These are phyloP conservation scores for Lordiphosa andalusiaca DNA, from an alignment of 2,888 invertebrate genomes.

Conservation along the genomic window DNA sequence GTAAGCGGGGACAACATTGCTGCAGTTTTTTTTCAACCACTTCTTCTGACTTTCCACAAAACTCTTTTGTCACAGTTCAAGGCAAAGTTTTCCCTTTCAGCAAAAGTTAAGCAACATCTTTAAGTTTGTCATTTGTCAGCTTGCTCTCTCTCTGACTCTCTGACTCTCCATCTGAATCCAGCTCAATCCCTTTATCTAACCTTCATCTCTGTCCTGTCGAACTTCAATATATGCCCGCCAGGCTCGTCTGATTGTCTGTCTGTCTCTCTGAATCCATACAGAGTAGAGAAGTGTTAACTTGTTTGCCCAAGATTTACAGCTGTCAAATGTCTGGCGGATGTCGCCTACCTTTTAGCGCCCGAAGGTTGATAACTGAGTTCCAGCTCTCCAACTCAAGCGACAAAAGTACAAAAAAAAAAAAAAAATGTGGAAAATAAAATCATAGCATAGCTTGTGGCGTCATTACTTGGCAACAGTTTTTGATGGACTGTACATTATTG, in stretches of 20 bases:
- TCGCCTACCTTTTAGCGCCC: slow-evolving; percentile 21
- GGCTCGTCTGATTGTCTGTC: slow-evolving; percentile 49
- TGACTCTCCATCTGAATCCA: neutral
- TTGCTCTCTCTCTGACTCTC: slow-evolving; percentile 10
- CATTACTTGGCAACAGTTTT: slow-evolving; percentile 11
- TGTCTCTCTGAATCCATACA: slow-evolving; percentile 25
- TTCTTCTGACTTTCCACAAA: neutral
- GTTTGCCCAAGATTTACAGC: slow-evolving; percentile 64
- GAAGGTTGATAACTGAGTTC: slow-evolving; percentile 18
- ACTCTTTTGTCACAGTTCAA: too few species aligned
- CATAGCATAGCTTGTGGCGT: slow-evolving; percentile 34
- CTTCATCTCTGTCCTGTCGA: slow-evolving; percentile 15
- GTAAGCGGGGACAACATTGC: too few species aligned
- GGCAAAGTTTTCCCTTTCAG: too few species aligned
- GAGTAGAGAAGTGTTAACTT: slow-evolving; percentile 55
- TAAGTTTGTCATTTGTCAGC: slow-evolving; percentile 24
- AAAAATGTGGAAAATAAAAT: slow-evolving; percentile 26
- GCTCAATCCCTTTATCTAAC: slow-evolving; percentile 20
- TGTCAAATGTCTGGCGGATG: slow-evolving; percentile 43
- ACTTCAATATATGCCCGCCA: slow-evolving; percentile 29
- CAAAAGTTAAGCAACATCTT: neutral
- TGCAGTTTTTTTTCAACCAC: neutral
- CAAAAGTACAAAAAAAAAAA: too few species aligned
- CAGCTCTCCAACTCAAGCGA: slow-evolving; percentile 23
- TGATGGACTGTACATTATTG: slow-evolving; percentile 6